phyloP scores from a whole-genome alignment of 2,113 vertebrate species.

The Gallinago jamesoni region DNA sequence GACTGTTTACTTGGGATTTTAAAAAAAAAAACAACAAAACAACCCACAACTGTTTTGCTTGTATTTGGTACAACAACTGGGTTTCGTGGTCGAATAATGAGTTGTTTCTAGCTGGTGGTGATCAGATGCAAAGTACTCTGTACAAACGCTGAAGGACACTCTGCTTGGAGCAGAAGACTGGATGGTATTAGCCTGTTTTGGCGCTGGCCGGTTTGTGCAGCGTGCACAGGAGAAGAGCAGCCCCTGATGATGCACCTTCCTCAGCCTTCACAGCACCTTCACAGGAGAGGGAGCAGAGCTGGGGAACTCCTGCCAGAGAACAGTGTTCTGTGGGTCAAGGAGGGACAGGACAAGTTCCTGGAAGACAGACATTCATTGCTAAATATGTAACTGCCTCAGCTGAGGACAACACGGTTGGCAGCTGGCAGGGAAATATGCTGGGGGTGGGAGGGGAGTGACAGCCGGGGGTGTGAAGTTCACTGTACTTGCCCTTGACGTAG shows the following conservation, averaged over 20 bases:
- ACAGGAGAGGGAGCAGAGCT: rapidly evolving
- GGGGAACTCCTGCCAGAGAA: not conserved
- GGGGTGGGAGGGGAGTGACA: not conserved
- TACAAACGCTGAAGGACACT: not conserved
- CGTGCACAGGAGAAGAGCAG: not conserved
- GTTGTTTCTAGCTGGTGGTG: not conserved
- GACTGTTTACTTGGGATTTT: conserved; percentile 82
- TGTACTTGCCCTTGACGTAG: not conserved
- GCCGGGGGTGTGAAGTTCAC: rapidly evolving
- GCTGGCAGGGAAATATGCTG: not conserved
- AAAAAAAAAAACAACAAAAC: not conserved
- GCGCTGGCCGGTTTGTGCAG: rapidly evolving
- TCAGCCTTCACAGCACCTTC: not conserved
- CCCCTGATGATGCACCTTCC: not conserved
- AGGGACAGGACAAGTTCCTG: not conserved
- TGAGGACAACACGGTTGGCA: not conserved
- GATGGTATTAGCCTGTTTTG: not conserved
- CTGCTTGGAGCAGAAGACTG: not conserved
- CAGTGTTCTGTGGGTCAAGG: not conserved
- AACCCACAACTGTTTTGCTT: not conserved
- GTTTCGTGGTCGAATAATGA: not conserved
- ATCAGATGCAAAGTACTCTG: not conserved
- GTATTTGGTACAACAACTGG: conserved; percentile 4
- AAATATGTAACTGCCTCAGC: not conserved
- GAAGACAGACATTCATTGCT: not conserved